Evolutionary conservation across 2,888 invertebrate genomes (phyloP), one percentile per base, ranked within the genome.

Genomic region (Chrysomela aeneicollis): DNA sequence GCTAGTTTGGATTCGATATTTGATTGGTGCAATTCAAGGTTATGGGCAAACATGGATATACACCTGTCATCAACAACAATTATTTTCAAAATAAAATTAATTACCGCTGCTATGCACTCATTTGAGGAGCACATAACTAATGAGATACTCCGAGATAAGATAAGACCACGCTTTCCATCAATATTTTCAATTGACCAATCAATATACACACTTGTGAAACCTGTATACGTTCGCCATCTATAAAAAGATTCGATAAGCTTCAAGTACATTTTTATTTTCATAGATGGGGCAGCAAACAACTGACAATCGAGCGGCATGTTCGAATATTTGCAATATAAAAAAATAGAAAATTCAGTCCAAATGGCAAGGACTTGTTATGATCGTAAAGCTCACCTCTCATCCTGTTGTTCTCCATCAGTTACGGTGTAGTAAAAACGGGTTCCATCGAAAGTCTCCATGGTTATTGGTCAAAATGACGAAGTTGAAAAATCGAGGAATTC

Each of bases 1-100:
- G 78, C 67, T 68, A 73, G 71, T 75, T 74, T 75, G 78, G 74
- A 76, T 78, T 77, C 69, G 71, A 71, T 65, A 71, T 74, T 76
- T 76, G 74, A 83, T 83, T 83, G 82, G 84, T 71, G 71, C 70
- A 64, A 80, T 82, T 83, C 84, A 84, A 84, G 84, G 84, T 83
- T 83, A 83, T 78, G 82, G 81, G 72, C 80, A 82, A 81, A 81
- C 81, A 80, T 81, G 77, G 79, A 80, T 79, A 78, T 82, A 80
- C 83, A 83, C 82, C 83, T 83, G 83, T 83, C 82, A 82, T 74
- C 64, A 15, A 19, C 35, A 53, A 19, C 10, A 49, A 30, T 58
- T 21, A 58, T 55, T 58, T 49, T 21, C 6, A 18, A 46, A 42
- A 21, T 26, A 58, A 42, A 26, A n/a, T n/a, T n/a, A n/a, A 19